Evolutionary conservation across 2,888 invertebrate genomes (phyloP), one percentile per base, ranked within the genome.

Genomic region (Trimorus sp.): DNA sequence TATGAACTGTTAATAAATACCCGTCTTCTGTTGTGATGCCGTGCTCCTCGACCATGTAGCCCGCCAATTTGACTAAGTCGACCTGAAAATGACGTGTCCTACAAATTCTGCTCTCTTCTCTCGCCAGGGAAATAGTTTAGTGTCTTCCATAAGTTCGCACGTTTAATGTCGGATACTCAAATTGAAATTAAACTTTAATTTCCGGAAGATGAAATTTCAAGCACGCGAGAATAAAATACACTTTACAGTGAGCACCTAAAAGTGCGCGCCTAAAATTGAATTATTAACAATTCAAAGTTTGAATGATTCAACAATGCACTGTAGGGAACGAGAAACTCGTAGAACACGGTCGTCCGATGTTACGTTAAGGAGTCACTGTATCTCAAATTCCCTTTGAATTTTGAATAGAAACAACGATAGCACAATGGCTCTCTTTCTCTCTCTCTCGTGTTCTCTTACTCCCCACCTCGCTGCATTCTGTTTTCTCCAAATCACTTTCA

Each of bases 41-140:
- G 70, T 90, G 89, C 42, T 89, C 89, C 70, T 90, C 89, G 0
- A 86, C 89, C 3, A 84, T 81, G 69, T 90, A 90, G 54, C 88
- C 89, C 8, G 86, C 77, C 48, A 80, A 62, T 70, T 88, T 78
- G 2, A 88, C 86, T 16, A 89, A 82, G 51, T 87, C 89, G 14
- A 88, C 83, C 90, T 88, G 58, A 40, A 82, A 70, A 63, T 37
- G 9, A 36, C 15, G 53, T 42, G 12, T 14, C 7, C 42, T 54
- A 26, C 45, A 45, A 11, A 45, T 45, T 45, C 45, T 16, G 54
- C 26, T 54, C 51, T 2, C 14, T 54, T 54, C 16, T 51, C 45
- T 45, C 45, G 12, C 9, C 12, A 12, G 9, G 12, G 45, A 45
- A 45, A 45, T 12, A 45, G 9, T 12, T 45, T 45, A 45, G 12